Evolutionary conservation across 2,113 vertebrate genomes (phyloP), one percentile per base, ranked within the genome.

Genomic region (Nothocercus nigrocapillus): DNA sequence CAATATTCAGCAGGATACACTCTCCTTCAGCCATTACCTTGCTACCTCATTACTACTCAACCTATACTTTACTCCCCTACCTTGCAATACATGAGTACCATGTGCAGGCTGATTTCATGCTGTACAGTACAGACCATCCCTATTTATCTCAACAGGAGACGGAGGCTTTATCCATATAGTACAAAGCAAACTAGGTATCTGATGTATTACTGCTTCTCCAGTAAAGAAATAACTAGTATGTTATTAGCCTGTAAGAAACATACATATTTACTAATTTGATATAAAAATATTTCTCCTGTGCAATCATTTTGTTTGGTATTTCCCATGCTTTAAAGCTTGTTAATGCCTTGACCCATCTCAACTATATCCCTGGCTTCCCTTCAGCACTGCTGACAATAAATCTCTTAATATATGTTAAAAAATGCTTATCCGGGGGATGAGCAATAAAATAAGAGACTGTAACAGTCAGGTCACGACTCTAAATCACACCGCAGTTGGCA

Each of bases 141-240:
- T 89, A n/a, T 84, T 96, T 94, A 94, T 95, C 95, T 88, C 96
- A 68, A 32, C 25, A 28, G 87, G 89, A 96, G 89, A 76, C 9
- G 2, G 82, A 64, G 79, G 89, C 44, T 93, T 96, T 87, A 74
- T 64, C 85, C 93, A 9, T 62, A 58, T 53, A 36, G 8, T 32
- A 76, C 67, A 69, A 64, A 8, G 72, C 59, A 86, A 93, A 68
- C 59, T 83, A 85, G 40, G 40, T 30, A 74, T 89, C 5, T 13
- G 51, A 49, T 74, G 1, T 56, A 81, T 85, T 87, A 74, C 61
- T 64, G 70, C 51, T 73, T 63, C 72, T 89, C 58, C 73, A 62
- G 62, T 27, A 40, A 40, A 74, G 62, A 74, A 91, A 45, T 30
- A 68, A 17, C 83, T 38, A 85, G 78, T 51, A 69, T 34, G 7